A percentile compares a stretch with the other conserved stretches of the same genome.
phyloP scores from a whole-genome alignment of 2,888 invertebrate genomes.

The Onthophagus sagittarius region DNA sequence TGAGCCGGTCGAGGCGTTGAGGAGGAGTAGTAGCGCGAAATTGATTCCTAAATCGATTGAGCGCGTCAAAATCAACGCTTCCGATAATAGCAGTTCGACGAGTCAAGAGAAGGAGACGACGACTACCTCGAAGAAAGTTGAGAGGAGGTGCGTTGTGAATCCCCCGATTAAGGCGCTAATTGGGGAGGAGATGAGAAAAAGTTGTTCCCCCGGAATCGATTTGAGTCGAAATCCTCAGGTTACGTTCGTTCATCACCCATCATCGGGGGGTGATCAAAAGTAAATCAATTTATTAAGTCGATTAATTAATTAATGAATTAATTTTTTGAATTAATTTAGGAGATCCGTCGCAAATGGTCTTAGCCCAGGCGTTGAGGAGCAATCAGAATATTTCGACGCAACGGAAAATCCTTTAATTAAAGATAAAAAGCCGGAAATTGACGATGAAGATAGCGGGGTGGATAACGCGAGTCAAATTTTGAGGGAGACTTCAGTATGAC shows the following conservation, averaged over 20 bases:
- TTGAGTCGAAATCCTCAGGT: constrained; percentile 43
- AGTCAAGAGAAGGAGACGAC: constrained; percentile 16
- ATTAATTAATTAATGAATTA: too few species aligned
- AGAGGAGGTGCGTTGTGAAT: constrained; percentile 22
- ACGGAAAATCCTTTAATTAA: constrained; percentile 57
- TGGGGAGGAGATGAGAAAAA: constrained; percentile 25
- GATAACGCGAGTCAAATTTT: constrained; percentile 48
- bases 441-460: constrained; percentile 48
- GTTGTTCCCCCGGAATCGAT: constrained; percentile 43
- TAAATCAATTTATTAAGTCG: constrained; percentile 26
- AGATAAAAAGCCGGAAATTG: constrained; percentile 45
- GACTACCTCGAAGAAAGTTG: constrained; percentile 3
- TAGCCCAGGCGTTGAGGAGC: constrained; percentile 65
- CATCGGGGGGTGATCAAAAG: constrained; percentile 36
- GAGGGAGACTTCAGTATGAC: constrained; percentile 46
- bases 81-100: constrained; percentile 39
- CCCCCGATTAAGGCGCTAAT: constrained; percentile 20
- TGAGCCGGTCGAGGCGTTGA: constrained; percentile 34
- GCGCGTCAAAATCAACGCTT: constrained; percentile 38
- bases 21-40: constrained; percentile 36
- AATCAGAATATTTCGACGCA: constrained; percentile 78
- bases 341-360: constrained; percentile 49
- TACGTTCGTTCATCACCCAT: constrained; percentile 36
- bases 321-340: neutral
- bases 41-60: constrained; percentile 35